Evolutionary conservation across 2,888 invertebrate genomes (phyloP), one percentile per base, ranked within the genome.

Genomic region (Marronus borbonicus): DNA sequence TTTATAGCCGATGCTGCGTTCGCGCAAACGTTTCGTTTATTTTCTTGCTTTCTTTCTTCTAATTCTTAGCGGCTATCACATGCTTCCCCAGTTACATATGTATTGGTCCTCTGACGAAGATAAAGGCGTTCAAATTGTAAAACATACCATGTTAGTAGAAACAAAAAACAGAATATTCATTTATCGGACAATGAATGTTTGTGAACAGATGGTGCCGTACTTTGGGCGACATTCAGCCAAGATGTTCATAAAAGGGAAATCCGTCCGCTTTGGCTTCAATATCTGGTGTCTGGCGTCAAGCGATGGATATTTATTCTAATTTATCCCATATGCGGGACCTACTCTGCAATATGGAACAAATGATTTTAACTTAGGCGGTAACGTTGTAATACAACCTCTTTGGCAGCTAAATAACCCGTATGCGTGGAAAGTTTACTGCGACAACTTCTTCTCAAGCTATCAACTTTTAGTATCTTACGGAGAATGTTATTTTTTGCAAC

Each of bases 191-290:
- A 52, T 52, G 52, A 12, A 17, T 17, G 17, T 5, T 52, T 1
- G 1, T n/a, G 31, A 31, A 31, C 31, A 4, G 31, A 31, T 31
- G 31, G 31, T 4, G 31, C 3, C 31, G 31, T 31, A 52, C 52
- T 17, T 52, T 17, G 52, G 52, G n/a, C 52, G 52, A 5, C 3
- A 28, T 28, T 62, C 31, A 36, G 36, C 62, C 0, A 62, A 62
- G 14, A 62, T 62, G 12, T 62, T 31, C 28, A 28, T 62, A 28
- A 28, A 62, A 62, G 62, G 62, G n/a, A 62, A 62, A n/a, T 14
- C 62, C 28, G 62, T 62, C 20, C 36, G 62, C 28, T 62, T 62
- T 28, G 31, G 62, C 8, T 62, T 62, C 62, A 62, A 62, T 28
- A 36, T 62, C 8, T 62, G 12, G 28, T 62, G 62, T 12, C 10